Percentiles rank a stretch among this genome's conserved stretches.
These are phyloP conservation scores for Heterotilapia buettikoferi DNA, from an alignment of 2,113 vertebrate genomes.

Conservation along the genomic window DNA sequence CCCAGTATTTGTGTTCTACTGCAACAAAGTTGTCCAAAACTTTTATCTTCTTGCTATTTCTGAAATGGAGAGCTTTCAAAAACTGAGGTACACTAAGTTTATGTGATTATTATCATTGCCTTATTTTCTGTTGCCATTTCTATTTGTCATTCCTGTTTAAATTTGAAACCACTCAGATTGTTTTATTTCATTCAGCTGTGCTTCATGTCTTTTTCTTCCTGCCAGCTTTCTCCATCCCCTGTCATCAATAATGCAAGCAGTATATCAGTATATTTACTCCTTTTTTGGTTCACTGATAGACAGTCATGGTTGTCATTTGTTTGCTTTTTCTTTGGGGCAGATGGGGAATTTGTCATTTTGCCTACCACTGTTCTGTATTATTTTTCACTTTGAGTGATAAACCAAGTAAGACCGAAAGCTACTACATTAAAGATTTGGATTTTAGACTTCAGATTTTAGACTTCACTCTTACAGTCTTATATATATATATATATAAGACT, in stretches of 20 bases:
- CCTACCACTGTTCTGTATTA: not conserved
- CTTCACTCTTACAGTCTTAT: not conserved
- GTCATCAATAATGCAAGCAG: not conserved
- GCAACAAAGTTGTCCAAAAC: not conserved
- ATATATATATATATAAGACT: too few relatives aligned
- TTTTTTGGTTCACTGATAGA: not conserved
- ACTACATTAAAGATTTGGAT: not conserved
- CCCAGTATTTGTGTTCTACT: not conserved
- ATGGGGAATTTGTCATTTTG: not conserved
- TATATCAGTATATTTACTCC: not conserved
- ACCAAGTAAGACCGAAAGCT: not conserved
- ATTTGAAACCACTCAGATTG: not conserved
- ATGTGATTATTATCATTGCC: not conserved
- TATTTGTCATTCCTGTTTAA: not conserved
- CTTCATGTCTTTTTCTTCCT: not conserved
- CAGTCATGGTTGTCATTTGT: not conserved
- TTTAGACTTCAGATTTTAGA: not conserved
- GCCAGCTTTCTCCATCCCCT: not conserved
- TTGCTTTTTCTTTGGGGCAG: not conserved
- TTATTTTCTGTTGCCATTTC: not conserved
- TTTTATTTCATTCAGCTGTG: not conserved
- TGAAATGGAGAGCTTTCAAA: not conserved
- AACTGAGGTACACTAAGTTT: not conserved
- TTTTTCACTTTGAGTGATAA: not conserved
- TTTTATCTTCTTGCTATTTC: not conserved